Percentiles rank a stretch among this genome's conserved stretches.
Evolutionary conservation across 2,797 vertebrate species (phyloP).

Genomic region (Anguilla megastoma): DNA sequence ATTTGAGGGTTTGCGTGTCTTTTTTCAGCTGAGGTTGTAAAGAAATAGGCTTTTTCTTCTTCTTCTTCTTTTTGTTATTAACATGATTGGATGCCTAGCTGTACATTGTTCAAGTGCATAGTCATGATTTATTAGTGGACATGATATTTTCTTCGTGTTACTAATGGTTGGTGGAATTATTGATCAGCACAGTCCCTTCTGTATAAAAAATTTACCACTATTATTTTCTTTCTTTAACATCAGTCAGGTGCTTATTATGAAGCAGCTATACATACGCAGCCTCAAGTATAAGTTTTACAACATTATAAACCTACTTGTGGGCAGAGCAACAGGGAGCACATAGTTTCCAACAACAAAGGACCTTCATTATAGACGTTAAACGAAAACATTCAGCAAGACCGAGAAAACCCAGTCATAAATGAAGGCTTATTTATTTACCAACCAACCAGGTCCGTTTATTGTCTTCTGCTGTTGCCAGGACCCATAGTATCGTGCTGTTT

Average conservation of each 20-base stretch:
- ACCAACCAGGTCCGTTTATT: not conserved
- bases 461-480: not conserved
- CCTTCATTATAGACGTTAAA: conserved; percentile 3
- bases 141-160: not conserved
- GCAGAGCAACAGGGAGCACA: not conserved
- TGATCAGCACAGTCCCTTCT: not conserved
- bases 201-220: not conserved
- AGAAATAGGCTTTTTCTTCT: too few species aligned
- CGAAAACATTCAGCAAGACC: not conserved
- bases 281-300: not conserved
- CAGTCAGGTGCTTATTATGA: not conserved
- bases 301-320: not conserved
- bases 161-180: not conserved
- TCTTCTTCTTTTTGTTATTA: too few species aligned
- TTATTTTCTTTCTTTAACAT: not conserved
- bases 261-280: not conserved
- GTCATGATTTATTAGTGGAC: not conserved
- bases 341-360: not conserved
- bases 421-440: not conserved
- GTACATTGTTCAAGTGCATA: not conserved
- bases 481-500: not conserved
- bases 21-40: not conserved
- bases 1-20: not conserved
- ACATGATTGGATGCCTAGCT: too few species aligned
- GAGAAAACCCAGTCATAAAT: not conserved